Conservation (phyloP, 1,140 invertebrate species). For the Trichonephila inaurata region DNA sequence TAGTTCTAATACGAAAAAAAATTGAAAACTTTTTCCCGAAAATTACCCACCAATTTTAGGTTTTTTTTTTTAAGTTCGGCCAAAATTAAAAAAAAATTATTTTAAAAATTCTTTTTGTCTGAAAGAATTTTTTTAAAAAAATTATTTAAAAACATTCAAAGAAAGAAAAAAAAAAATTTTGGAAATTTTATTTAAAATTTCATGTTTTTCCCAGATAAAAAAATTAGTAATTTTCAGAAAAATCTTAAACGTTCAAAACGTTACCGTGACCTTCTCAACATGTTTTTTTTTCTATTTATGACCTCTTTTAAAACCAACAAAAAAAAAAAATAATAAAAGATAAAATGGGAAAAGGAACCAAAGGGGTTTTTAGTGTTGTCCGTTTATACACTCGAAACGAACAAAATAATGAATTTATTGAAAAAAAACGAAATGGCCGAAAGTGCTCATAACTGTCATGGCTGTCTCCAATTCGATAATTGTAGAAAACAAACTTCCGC, state of each 20-base stretch:
- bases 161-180: too few relatives aligned
- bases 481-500: slow-evolving; percentile 1
- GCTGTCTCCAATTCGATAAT: slow-evolving; percentile 27
- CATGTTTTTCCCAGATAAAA: background rate
- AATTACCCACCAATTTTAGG: too few relatives aligned
- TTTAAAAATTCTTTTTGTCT: too few relatives aligned
- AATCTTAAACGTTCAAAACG: background rate
- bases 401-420: slow-evolving; percentile 33
- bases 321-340: background rate
- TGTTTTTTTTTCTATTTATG: background rate
- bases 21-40: too few relatives aligned
- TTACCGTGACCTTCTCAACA: background rate
- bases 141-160: too few relatives aligned
- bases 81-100: too few relatives aligned
- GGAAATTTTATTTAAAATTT: too few relatives aligned
- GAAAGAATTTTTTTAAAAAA: too few relatives aligned
- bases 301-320: background rate
- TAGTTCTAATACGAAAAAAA: too few relatives aligned
- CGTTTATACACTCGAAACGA: background rate
- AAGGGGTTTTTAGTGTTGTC: too few relatives aligned
- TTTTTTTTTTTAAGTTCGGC: too few relatives aligned
- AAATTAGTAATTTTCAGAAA: background rate
- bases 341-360: too few relatives aligned
- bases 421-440: background rate
- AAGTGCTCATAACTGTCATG: slow-evolving; percentile 1